Percentiles rank a stretch among this genome's conserved stretches.
Evolutionary conservation across 2,797 vertebrate genomes (phyloP).

Genomic region (Pipistrellus pygmaeus): DNA sequence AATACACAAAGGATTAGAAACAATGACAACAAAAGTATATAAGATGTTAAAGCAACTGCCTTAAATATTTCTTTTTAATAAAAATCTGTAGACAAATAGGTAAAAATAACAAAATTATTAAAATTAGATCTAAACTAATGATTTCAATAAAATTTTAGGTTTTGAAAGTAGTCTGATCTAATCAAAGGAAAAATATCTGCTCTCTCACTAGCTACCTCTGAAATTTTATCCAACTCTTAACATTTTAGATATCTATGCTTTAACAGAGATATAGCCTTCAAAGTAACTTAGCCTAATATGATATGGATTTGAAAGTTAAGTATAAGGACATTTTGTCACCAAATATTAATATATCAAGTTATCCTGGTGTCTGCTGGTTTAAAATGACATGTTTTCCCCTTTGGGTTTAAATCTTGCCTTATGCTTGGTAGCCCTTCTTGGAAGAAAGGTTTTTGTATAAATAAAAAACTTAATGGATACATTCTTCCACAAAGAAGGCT

Average conservation of each 20-base stretch:
- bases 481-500: not conserved
- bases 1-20: not conserved
- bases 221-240: not conserved
- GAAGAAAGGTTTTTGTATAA: not conserved
- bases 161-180: not conserved
- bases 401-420: not conserved
- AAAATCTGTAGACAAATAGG: not conserved
- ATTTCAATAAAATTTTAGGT: conserved; percentile 25
- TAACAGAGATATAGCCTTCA: not conserved
- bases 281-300: not conserved
- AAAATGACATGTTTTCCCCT: not conserved
- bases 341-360: not conserved
- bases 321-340: not conserved
- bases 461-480: not conserved
- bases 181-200: not conserved
- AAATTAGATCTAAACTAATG: conserved; percentile 5
- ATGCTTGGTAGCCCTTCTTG: not conserved
- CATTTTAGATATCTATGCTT: not conserved
- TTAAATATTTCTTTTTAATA: conserved; percentile 34
- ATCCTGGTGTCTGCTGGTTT: not conserved
- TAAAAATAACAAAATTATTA: not conserved
- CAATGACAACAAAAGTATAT: not conserved
- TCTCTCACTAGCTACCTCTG: not conserved
- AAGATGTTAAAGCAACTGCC: not conserved
- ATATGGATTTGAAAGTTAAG: not conserved